Percentiles rank a stretch among this genome's conserved stretches.
phyloP scores from a whole-genome alignment of 2,113 vertebrate species.

The Brachypodius melanocephalos region DNA sequence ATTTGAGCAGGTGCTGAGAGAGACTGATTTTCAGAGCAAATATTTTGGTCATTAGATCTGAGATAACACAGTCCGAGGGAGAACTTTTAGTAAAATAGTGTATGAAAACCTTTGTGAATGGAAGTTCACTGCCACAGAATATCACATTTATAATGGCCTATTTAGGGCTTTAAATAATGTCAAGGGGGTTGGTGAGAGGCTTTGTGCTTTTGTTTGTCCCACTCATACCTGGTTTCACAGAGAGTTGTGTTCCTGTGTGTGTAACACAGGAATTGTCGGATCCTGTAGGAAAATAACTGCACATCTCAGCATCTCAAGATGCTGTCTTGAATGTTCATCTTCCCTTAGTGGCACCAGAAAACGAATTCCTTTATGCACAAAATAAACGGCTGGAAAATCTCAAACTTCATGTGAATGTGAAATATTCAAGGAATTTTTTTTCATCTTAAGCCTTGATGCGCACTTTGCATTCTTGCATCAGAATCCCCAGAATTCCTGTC shows the following conservation, averaged over 20 bases:
- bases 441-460: neutral
- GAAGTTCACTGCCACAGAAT: neutral
- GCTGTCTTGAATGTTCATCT: neutral
- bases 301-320: neutral
- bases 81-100: neutral
- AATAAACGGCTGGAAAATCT: neutral
- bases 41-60: neutral
- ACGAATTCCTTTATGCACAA: neutral
- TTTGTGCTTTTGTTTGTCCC: neutral
- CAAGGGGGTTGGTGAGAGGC: neutral
- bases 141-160: neutral
- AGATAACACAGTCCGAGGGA: neutral
- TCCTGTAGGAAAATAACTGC: neutral
- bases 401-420: neutral
- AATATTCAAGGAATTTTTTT: neutral
- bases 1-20: neutral
- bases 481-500: neutral
- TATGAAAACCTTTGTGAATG: neutral
- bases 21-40: neutral
- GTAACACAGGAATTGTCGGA: neutral
- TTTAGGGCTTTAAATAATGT: neutral
- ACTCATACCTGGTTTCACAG: neutral
- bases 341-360: neutral
- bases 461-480: neutral
- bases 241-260: neutral